A percentile compares a stretch with the other conserved stretches of the same genome.
Conservation (phyloP, 2,888 invertebrate species). For the Catocala nupta region DNA sequence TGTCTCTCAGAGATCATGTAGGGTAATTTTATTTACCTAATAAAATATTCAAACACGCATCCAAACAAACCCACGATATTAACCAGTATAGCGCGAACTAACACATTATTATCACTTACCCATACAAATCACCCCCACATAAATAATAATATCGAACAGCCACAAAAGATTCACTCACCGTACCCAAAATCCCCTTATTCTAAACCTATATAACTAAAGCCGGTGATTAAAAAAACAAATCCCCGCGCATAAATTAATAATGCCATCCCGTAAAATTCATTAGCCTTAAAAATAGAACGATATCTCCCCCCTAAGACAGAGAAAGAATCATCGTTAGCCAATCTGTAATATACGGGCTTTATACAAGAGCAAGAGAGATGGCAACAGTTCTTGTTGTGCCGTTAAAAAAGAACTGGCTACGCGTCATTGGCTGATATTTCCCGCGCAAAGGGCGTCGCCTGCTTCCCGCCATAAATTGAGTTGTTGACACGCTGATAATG, state of each 20-base stretch:
- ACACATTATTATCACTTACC: slow-evolving; percentile 4
- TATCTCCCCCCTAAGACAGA: slow-evolving; percentile 49
- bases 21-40: too few relatives aligned
- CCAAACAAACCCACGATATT: neutral
- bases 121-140: neutral
- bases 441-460: slow-evolving; percentile 80
- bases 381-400: slow-evolving; percentile 45
- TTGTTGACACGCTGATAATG: slow-evolving; percentile 87
- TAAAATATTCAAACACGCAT: neutral
- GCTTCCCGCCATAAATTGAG: slow-evolving; percentile 87
- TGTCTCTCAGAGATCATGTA: too few relatives aligned
- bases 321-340: slow-evolving; percentile 33
- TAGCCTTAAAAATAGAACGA: slow-evolving; percentile 58
- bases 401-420: slow-evolving; percentile 51
- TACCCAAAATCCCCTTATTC: slow-evolving; percentile 40
- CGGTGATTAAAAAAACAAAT: slow-evolving; percentile 63
- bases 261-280: slow-evolving; percentile 72
- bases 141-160: neutral
- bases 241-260: slow-evolving; percentile 80
- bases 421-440: slow-evolving; percentile 74
- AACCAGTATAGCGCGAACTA: neutral
- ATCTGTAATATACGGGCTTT: slow-evolving; percentile 12
- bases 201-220: slow-evolving; percentile 47
- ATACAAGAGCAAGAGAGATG: slow-evolving; percentile 63
- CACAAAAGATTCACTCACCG: slow-evolving; percentile 12